Percentiles rank a stretch among this genome's conserved stretches.
Conservation (phyloP, 2,797 vertebrate species). For the Falco rusticolus region DNA sequence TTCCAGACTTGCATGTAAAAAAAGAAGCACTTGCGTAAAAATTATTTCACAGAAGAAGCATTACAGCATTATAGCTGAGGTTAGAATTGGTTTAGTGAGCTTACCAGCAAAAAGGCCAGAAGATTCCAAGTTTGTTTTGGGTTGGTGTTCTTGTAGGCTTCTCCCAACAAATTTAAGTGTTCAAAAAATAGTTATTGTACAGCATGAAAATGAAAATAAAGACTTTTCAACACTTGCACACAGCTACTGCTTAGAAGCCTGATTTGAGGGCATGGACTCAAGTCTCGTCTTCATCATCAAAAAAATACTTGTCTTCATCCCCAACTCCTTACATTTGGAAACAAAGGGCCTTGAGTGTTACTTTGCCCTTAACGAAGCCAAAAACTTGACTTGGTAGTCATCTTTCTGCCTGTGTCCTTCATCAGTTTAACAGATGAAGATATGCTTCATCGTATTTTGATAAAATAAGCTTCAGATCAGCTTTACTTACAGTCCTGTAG, state of each 20-base stretch:
- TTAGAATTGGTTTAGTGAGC: background rate
- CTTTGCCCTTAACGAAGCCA: background rate
- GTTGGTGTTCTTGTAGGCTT: background rate
- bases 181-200: background rate
- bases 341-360: background rate
- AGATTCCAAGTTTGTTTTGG: background rate
- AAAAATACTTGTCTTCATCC: background rate
- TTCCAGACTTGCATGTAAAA: background rate
- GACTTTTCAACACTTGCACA: background rate
- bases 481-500: background rate
- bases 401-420: background rate
- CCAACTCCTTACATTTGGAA: background rate
- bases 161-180: background rate
- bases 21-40: background rate
- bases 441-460: background rate
- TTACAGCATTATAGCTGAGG: background rate
- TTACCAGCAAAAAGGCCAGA: background rate
- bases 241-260: background rate
- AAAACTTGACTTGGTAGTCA: background rate
- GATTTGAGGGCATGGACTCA: background rate
- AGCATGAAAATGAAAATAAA: conserved; percentile 15
- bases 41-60: background rate
- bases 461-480: background rate
- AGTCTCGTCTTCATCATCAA: background rate
- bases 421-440: background rate